Evolutionary conservation across 2,888 invertebrate genomes (phyloP), one percentile per base, ranked within the genome.

Genomic region (Eupithecia exiguata): DNA sequence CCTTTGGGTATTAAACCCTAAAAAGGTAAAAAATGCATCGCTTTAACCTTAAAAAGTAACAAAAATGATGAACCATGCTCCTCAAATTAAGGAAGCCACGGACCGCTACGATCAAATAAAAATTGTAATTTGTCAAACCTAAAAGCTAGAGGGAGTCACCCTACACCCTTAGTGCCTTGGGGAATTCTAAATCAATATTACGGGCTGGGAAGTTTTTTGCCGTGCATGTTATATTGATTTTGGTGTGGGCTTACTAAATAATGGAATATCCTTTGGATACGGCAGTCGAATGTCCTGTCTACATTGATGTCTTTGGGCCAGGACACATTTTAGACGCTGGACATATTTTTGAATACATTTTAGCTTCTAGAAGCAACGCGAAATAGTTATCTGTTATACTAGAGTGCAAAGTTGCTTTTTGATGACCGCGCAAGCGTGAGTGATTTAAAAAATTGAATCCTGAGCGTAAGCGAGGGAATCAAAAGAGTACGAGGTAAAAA

Each of bases 81-180:
- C 3, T 62, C 38, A 35, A 65, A 38, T 36, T 38, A 65, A n/a
- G 14, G 36, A 10, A n/a, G n/a, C 63, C 10, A 38, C 36, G 38
- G 10, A 30, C 62, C 71, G 46, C 63, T 53, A 40, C 69, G 70
- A 77, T 79, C 77, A 77, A 79, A 79, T 79, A 79, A 78, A 78
- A 79, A 74, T 69, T 69, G 38, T 74, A 74, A 74, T 74, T 74
- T 74, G 74, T 74, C 74, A 74, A 74, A 71, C 69, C 69, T 71
- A 69, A 65, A 38, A 38, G 63, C 35, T 36, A 7, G 3, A 65
- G 63, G 63, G 63, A n/a, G 36, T 12, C 63, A 36, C 63, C 35
- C 62, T 7, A 35, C 16, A 30, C 53, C 36, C 35, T 38, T n/a
- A 65, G 63, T 65, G 38, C 63, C 63, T 36, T n/a, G 36, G 63